Evolutionary conservation across 2,888 invertebrate species (phyloP), one percentile per base, ranked within the genome.

Genomic region (Aromia moschata): DNA sequence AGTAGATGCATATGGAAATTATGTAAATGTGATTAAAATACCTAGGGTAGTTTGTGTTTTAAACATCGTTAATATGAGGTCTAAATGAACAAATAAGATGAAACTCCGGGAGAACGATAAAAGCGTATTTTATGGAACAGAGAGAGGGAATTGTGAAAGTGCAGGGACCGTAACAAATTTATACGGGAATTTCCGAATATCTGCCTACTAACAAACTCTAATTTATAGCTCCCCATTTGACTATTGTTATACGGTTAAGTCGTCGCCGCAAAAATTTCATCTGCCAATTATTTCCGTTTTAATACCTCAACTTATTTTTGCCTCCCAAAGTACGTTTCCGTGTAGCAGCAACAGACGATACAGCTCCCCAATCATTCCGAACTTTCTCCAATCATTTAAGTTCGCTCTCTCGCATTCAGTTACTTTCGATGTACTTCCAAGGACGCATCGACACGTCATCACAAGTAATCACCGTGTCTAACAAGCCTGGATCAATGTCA

Each of bases 161-260:
- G 71, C 69, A 73, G 63, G 65, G 66, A 68, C 66, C 72, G 74
- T 71, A 76, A 73, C 74, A 70, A 75, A 77, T 76, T 76, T 74
- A 77, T 75, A 73, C 72, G 71, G 66, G 72, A 74, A 72, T 74
- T 74, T 70, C 69, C 70, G 73, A 76, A 74, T 73, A 76, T 74
- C 71, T 70, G 73, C 74, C 71, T 72, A 74, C 71, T 69, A 76
- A 75, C 74, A 77, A 76, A 76, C 74, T 73, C 70, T 70, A 73
- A 77, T 77, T 75, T 75, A 75, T 75, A 60, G 69, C 69, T 73
- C 71, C 73, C 74, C 68, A 81, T 86, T 63, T 67, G 65, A 57
- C 62, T 57, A 64, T 63, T 61, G 59, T 58, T 62, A 62, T 84
- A 84, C 84, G 80, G 25, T 57, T 47, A 52, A 46, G 40, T 41